Evolutionary conservation across 1,140 invertebrate species (phyloP), one percentile per base, ranked within the genome.

Genomic region (Lasioglossum albipes): DNA sequence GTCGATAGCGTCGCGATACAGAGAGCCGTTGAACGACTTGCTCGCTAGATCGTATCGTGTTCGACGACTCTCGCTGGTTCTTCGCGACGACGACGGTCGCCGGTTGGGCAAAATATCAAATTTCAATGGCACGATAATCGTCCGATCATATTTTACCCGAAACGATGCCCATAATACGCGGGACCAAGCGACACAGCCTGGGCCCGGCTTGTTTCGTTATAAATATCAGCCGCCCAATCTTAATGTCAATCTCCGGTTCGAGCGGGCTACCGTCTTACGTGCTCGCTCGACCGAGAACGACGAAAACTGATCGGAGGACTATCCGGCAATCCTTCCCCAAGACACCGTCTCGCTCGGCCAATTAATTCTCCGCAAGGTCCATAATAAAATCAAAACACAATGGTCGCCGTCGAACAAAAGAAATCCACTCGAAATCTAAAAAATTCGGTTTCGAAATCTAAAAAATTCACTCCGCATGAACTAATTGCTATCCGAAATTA

Each of bases 241-340:
- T 89, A 88, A 89, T 89, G 87, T 81, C 79, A 90, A 90, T 90
- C 81, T 81, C 59, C 71, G 68, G 74, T 69, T 27, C 61, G 70
- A 76, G 69, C 67, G 71, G 13, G 90, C 90, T 90, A 91, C 89
- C 70, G 90, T 91, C 85, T 90, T 90, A 90, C 89, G 90, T 87
- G 41, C 41, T 41, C 79, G 36, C 78, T 75, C 79, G 68, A 66
- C 80, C 74, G 72, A 82, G 84, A 84, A 88, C 82, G 83, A 88
- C 67, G 75, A 85, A 81, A 85, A 84, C 67, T 71, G 52, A 74
- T 70, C 61, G 61, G 54, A 0, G 31, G 62, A 54, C 61, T 20
- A 41, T 57, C 42, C 59, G 22, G 57, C 31, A 7, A 27, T 45
- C 31, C 41, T 41, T 10, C 49, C n/a, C n/a, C 41, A 16, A 13